phyloP scores from a whole-genome alignment of 2,797 vertebrate species.

The Enteromius paludinosus region DNA sequence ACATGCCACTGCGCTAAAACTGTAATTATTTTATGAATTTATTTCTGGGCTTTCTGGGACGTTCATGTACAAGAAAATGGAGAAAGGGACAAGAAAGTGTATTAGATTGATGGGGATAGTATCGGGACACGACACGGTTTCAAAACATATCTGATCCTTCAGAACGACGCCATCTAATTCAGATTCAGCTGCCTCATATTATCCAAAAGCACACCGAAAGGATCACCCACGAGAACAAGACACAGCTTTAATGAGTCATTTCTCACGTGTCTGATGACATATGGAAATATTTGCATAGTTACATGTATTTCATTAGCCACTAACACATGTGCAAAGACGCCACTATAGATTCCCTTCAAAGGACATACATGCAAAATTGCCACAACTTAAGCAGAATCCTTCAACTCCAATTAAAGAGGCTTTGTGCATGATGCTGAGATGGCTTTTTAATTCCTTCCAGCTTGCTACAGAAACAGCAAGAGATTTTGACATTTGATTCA shows the following conservation, averaged over 20 bases:
- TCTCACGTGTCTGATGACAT: slow-evolving; percentile 60
- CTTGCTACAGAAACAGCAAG: slow-evolving; percentile 44
- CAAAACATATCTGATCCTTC: slow-evolving; percentile 11
- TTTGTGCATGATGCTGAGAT: slow-evolving; percentile 38
- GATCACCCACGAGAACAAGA: slow-evolving; percentile 47
- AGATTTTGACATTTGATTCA: slow-evolving; percentile 50
- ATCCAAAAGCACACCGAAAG: slow-evolving; percentile 38
- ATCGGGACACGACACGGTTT: not conserved
- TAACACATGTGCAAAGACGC: slow-evolving; percentile 61
- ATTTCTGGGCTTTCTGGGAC: not conserved
- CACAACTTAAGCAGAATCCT: slow-evolving; percentile 64
- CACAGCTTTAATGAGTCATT: slow-evolving; percentile 39
- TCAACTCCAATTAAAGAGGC: slow-evolving; percentile 63
- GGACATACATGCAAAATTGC: slow-evolving; percentile 51
- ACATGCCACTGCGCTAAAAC: not conserved
- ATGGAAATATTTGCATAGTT: slow-evolving; percentile 54
- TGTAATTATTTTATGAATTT: not conserved
- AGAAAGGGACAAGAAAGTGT: not conserved
- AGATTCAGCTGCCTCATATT: slow-evolving; percentile 29
- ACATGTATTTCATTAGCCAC: slow-evolving; percentile 64
- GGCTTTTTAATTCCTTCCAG: slow-evolving; percentile 64
- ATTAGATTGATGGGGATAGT: not conserved
- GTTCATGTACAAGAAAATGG: not conserved
- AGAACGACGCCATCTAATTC: not conserved
- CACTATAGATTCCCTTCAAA: slow-evolving; percentile 64